Conservation (phyloP, 2,888 invertebrate species). For the Zhengitettix transpicula region DNA sequence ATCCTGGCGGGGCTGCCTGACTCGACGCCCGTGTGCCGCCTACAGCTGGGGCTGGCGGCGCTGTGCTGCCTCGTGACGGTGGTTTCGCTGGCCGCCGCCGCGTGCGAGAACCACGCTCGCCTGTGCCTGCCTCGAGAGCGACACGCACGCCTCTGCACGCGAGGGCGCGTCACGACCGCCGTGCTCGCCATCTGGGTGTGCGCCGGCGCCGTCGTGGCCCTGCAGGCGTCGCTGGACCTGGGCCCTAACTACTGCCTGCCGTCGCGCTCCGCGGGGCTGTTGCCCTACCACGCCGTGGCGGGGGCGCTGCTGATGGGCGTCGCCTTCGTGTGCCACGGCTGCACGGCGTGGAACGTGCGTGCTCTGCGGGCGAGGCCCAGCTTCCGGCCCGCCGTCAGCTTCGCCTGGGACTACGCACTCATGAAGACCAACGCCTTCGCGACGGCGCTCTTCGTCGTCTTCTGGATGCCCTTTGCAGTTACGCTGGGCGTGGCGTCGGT, state of each 20-base stretch:
- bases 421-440: slow-evolving; percentile 46
- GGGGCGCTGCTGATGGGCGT: slow-evolving; percentile 16
- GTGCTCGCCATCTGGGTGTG: slow-evolving; percentile 38
- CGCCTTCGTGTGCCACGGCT: slow-evolving; percentile 35
- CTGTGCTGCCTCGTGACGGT: slow-evolving; percentile 48
- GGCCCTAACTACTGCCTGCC: slow-evolving; percentile 55
- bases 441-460: slow-evolving; percentile 40
- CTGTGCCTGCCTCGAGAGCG: slow-evolving; percentile 32
- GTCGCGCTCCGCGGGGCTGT: slow-evolving; percentile 26
- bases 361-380: slow-evolving; percentile 34
- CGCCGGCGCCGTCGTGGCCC: slow-evolving; percentile 35
- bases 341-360: slow-evolving; percentile 32
- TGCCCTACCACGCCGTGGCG: slow-evolving; percentile 32
- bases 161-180: slow-evolving; percentile 32
- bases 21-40: slow-evolving; percentile 37
- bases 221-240: slow-evolving; percentile 41
- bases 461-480: slow-evolving; percentile 53
- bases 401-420: slow-evolving; percentile 42
- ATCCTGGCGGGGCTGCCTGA: slow-evolving; percentile 47
- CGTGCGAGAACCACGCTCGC: slow-evolving; percentile 47
- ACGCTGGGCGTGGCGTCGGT: slow-evolving; percentile 34
- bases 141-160: slow-evolving; percentile 29
- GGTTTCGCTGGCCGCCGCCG: slow-evolving; percentile 42
- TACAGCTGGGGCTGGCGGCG: slow-evolving; percentile 48
- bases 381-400: slow-evolving; percentile 44